These are phyloP conservation scores for Prostheceraeus crozeri DNA, from an alignment of 2,888 invertebrate genomes.

Conservation along the genomic window DNA sequence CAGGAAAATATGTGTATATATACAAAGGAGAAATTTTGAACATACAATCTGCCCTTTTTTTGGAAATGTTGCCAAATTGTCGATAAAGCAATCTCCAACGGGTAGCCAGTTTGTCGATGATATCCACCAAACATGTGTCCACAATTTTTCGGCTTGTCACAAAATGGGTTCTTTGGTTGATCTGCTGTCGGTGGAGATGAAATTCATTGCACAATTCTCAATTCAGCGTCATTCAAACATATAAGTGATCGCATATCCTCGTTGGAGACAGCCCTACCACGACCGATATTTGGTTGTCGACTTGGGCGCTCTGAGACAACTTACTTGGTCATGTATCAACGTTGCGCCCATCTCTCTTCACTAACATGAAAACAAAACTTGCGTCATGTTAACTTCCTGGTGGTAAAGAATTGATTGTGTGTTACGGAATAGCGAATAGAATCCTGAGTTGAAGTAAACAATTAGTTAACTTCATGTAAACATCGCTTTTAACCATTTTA, in stretches of 20 bases:
- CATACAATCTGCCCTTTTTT: no score
- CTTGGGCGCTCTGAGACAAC: neutral
- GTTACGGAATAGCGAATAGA: constrained; percentile 6
- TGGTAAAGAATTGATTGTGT: constrained; percentile 2
- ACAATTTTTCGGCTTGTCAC: constrained; percentile 6
- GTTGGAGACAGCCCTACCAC: neutral
- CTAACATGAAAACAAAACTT: constrained; percentile 10
- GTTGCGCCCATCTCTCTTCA: constrained; percentile 7
- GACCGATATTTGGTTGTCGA: constrained; percentile 9
- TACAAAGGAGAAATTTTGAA: no score
- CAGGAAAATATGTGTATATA: no score
- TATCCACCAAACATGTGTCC: neutral
- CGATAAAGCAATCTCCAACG: constrained; percentile 1
- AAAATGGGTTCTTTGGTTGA: neutral
- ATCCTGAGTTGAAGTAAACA: constrained; percentile 13
- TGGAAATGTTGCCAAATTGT: no score
- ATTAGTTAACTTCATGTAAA: constrained; percentile 7
- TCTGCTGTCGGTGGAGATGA: constrained; percentile 2
- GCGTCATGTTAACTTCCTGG: constrained; percentile 16
- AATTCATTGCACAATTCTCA: constrained; percentile 5
- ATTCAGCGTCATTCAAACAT: neutral
- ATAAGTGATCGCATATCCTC: neutral
- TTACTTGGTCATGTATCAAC: neutral
- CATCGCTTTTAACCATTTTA: no score
- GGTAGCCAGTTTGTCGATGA: constrained; percentile 24